phyloP scores from a whole-genome alignment of 2,888 invertebrate genomes.

The Tetragonisca angustula region DNA sequence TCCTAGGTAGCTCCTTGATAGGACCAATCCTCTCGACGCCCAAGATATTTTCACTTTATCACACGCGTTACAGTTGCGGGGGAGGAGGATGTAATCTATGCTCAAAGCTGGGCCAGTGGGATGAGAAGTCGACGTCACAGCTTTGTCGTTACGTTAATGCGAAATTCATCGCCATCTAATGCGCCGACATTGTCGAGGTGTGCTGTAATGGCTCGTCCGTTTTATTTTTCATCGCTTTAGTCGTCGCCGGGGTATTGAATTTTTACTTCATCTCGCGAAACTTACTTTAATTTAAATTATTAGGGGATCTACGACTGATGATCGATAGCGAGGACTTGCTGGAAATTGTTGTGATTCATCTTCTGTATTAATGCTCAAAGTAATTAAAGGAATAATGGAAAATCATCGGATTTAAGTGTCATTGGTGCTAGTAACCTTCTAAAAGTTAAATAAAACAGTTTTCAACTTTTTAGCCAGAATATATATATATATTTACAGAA shows the following conservation, averaged over 20 bases:
- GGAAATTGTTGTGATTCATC: too few relatives aligned
- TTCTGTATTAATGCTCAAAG: too few relatives aligned
- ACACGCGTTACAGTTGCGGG: constrained; percentile 45
- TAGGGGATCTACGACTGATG: too few relatives aligned
- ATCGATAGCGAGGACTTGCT: background rate
- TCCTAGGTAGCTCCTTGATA: constrained; percentile 51
- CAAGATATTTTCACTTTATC: constrained; percentile 69
- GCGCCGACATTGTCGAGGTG: background rate
- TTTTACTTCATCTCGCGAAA: background rate
- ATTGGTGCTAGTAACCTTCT: too few relatives aligned
- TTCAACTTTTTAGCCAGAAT: too few relatives aligned
- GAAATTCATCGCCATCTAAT: constrained; percentile 42
- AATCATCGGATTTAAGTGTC: too few relatives aligned
- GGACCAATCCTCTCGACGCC: constrained; percentile 54
- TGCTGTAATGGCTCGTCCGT: constrained; percentile 21
- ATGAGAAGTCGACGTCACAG: constrained; percentile 10
- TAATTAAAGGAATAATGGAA: too few relatives aligned
- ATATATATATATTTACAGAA: too few relatives aligned
- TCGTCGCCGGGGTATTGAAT: too few relatives aligned
- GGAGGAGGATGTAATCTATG: constrained; percentile 52
- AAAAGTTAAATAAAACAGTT: too few relatives aligned
- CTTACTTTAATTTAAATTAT: constrained; percentile 13
- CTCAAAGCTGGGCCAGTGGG: constrained; percentile 33
- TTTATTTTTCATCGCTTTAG: constrained; percentile 21
- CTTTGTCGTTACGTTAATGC: constrained; percentile 57